Percentiles rank a stretch among this genome's conserved stretches.
Conservation (phyloP, 2,888 invertebrate genomes). For the Sarcophaga caerulescens region DNA sequence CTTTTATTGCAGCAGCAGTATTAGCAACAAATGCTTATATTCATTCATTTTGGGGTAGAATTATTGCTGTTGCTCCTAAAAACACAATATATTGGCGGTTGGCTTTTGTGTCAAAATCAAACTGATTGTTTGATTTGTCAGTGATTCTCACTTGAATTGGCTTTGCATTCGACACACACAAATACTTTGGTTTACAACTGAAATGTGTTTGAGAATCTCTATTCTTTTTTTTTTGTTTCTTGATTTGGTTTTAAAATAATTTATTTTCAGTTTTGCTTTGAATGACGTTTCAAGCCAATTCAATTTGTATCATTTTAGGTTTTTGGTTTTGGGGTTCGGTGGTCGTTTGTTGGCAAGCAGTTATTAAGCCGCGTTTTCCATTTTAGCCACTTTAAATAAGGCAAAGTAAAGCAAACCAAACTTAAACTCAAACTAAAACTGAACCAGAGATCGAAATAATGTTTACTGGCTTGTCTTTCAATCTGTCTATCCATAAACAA, state of each 20-base stretch:
- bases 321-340: constrained; percentile 19
- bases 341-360: constrained; percentile 61
- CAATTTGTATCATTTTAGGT: constrained; percentile 63
- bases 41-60: background rate
- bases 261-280: constrained; percentile 20
- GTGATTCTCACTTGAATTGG: constrained; percentile 25
- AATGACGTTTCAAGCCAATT: constrained; percentile 67
- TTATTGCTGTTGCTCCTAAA: no score
- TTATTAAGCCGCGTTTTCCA: constrained; percentile 61
- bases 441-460: constrained; percentile 43
- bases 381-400: background rate
- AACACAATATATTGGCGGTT: constrained; percentile 64
- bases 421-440: constrained; percentile 16
- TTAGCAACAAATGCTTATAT: constrained; percentile 9
- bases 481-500: constrained; percentile 67
- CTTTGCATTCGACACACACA: background rate
- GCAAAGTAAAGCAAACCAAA: no score
- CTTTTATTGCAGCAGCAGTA: constrained; percentile 49
- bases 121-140: constrained; percentile 48
- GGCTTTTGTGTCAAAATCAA: constrained; percentile 28
- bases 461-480: constrained; percentile 69
- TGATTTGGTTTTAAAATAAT: background rate
- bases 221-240: background rate
- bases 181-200: background rate
- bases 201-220: constrained; percentile 33